These are phyloP conservation scores for Umimayanthus chanpuru DNA, from an alignment of 92 coral and sea anemone genomes.

Conservation along the genomic window DNA sequence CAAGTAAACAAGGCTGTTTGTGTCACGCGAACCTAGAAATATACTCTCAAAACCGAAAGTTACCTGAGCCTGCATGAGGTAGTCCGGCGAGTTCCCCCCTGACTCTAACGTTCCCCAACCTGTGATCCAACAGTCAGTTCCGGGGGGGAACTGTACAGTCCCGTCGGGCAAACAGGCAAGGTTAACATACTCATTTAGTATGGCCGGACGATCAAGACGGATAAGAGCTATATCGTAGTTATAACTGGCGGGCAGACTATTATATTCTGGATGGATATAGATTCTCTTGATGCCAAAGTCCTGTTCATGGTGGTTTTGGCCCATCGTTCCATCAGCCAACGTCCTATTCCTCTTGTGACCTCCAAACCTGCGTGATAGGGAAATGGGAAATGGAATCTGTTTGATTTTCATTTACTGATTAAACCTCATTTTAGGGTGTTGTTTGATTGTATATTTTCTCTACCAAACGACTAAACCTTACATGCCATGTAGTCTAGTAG, in stretches of 20 bases:
- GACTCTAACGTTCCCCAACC: constrained; percentile 90
- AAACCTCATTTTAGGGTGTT: no score
- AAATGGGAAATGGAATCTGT: not conserved
- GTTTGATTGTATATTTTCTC: no score
- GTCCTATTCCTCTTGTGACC: constrained; percentile 72
- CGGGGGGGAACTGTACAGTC: constrained; percentile 66
- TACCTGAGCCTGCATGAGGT: constrained; percentile 84
- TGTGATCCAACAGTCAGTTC: constrained; percentile 72
- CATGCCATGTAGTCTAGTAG: no score
- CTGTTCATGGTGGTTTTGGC: constrained; percentile 49
- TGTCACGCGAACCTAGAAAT: not conserved
- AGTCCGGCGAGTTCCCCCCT: constrained; percentile 66
- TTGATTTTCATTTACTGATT: no score
- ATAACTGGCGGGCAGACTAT: constrained; percentile 48
- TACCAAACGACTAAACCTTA: no score
- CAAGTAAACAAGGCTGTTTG: not conserved
- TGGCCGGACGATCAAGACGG: constrained; percentile 70
- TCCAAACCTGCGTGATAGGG: constrained; percentile 68
- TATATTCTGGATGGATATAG: constrained; percentile 75
- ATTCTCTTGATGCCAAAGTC: constrained; percentile 68
- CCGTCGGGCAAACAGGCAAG: constrained; percentile 80
- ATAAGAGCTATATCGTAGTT: constrained; percentile 91
- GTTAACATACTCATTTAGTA: constrained; percentile 33
- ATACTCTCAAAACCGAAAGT: no score
- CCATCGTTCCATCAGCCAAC: constrained; percentile 43